Evolutionary conservation across 2,797 vertebrate species (phyloP), one percentile per base, ranked within the genome.

Genomic region (Halcyon leucocephala): DNA sequence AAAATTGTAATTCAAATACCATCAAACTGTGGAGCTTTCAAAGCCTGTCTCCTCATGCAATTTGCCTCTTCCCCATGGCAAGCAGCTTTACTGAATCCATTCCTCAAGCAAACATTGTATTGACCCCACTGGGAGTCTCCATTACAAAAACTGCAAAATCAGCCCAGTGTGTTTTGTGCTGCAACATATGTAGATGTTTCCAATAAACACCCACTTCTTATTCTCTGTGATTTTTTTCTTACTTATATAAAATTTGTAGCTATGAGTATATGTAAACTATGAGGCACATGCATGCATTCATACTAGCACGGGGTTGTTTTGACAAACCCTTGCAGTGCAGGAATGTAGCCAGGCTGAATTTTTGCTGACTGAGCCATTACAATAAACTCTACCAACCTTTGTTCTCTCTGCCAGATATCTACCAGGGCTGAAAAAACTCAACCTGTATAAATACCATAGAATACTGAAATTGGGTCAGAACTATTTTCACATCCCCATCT

Each of bases 301-400:
- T 86, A 82, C 69, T 73, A 35, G 46, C 70, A 29, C 55, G 70
- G 54, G 35, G 28, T 65, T 95, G 62, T 95, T 93, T 96, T 91
- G 65, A 94, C 46, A 92, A 86, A 83, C 49, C 73, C 70, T 94
- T 48, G 62, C 76, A 76, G 87, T 62, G 58, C 55, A 95, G 82
- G 77, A 95, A 72, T 66, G 82, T 69, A 88, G 79, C 58, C 83
- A 93, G 69, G 42, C 69, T 90, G 70, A 88, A 80, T 76, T 95
- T 95, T 91, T 94, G 79, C 89, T 95, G 82, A 91, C 77, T 82
- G 89, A 95, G 69, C 39, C 48, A 41, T 84, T 88, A 69, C 48
- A 96, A 79, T 91, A 94, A 91, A 86, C 62, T 60, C 82, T 78
- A 79, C 70, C 82, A 82, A 90, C 66, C 49, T 90, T 88, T 91